Conservation (phyloP, 1,140 invertebrate species). For the Muscidifurax raptorellus region DNA sequence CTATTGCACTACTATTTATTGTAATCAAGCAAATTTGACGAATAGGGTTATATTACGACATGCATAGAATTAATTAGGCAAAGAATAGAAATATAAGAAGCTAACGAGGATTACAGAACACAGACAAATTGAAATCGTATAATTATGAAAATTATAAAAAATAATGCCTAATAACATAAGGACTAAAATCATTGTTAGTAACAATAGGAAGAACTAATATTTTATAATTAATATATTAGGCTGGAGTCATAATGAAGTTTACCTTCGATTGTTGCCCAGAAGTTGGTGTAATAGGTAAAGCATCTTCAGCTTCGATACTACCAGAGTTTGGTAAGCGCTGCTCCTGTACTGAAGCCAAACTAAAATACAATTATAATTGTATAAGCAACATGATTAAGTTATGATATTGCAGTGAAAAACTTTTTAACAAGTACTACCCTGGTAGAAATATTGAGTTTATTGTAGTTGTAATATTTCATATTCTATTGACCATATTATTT, state of each 20-base stretch:
- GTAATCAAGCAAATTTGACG: background rate
- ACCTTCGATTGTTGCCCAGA: conserved; percentile 82
- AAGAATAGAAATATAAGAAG: background rate
- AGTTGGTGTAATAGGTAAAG: conserved; percentile 80
- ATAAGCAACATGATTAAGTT: background rate
- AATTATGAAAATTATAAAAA: background rate
- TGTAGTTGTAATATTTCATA: too few species aligned
- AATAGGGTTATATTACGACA: conserved; percentile 12
- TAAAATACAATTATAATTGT: conserved; percentile 67
- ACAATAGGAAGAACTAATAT: background rate
- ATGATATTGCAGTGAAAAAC: background rate
- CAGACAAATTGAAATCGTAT: background rate
- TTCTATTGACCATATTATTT: too few species aligned
- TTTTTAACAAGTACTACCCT: background rate
- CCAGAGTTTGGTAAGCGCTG: conserved; percentile 86
- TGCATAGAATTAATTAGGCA: background rate
- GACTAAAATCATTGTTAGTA: background rate
- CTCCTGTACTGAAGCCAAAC: conserved; percentile 95
- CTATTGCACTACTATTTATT: conserved; percentile 8
- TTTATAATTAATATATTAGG: background rate
- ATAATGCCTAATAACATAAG: background rate
- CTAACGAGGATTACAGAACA: background rate
- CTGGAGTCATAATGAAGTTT: conserved; percentile 58
- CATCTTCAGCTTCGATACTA: conserved; percentile 78
- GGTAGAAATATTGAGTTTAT: too few species aligned